Evolutionary conservation across 2,888 invertebrate species (phyloP), one percentile per base, ranked within the genome.

Genomic region (Lycocerus yunnanus): DNA sequence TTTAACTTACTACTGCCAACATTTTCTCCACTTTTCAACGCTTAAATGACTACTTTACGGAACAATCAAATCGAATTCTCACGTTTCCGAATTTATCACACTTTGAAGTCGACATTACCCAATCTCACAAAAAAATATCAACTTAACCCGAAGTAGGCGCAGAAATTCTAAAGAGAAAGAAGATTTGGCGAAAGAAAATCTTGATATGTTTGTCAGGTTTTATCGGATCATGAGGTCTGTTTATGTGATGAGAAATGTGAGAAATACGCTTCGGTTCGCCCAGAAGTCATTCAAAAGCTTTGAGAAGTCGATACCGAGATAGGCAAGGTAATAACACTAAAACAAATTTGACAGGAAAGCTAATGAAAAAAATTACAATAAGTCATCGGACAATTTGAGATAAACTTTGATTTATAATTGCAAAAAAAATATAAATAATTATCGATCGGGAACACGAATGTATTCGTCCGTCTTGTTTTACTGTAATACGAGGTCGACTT

Each of bases 141-240:
- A 43, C 43, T 43, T 43, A 43, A 43, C n/a, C n/a, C 43, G 43
- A 43, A 43, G 13, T 63, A 63, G 18, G 6, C 61, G 13, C 14
- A 18, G 61, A 63, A 63, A 63, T 8, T 18, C 18, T 20, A 63
- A 63, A 18, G 61, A 63, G 78, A 79, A 80, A 68, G 63, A 65
- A 68, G 68, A 68, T 27, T 69, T 69, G 72, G 75, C 71, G 72
- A 70, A 70, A 61, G 66, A 79, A 83, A 83, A 85, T 84, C 84
- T 85, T 84, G 84, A 84, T 84, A 84, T 84, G 85, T 84, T 84
- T 84, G 85, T 85, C 84, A 84, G 84, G 85, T 84, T 84, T 84
- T 84, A 85, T 84, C 82, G 84, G 85, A 85, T 85, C 84, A 84
- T 84, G 84, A 83, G 82, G 83, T 84, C 81, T 77, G 82, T 79